These are phyloP conservation scores for Ctenicera cuprea DNA, from an alignment of 2,888 invertebrate genomes.

Conservation along the genomic window DNA sequence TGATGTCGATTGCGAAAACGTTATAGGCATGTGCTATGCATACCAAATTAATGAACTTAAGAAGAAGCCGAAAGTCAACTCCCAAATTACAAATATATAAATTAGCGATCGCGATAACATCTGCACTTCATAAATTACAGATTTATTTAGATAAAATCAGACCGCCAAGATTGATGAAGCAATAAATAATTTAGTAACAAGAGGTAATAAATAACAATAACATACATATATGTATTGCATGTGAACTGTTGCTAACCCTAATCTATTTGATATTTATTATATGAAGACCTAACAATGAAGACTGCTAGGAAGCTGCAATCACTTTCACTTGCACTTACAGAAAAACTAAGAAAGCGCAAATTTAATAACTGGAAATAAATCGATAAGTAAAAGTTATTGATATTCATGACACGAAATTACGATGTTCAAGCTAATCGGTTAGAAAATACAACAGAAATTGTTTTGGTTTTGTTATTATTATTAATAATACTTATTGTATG, in stretches of 20 bases:
- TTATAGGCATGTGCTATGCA: neutral
- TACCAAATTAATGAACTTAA: slow-evolving; percentile 16
- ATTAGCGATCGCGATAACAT: slow-evolving; percentile 33
- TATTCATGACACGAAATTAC: slow-evolving; percentile 7
- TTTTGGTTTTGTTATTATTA: too few relatives aligned
- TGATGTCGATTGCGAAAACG: neutral
- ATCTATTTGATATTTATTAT: neutral
- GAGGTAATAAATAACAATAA: slow-evolving; percentile 29
- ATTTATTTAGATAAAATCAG: slow-evolving; percentile 37
- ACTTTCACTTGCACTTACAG: neutral
- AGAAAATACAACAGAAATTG: neutral
- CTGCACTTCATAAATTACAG: slow-evolving; percentile 35
- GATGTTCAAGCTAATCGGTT: neutral
- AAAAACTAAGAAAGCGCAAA: slow-evolving; percentile 18
- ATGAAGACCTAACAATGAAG: neutral
- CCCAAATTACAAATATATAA: slow-evolving; percentile 33
- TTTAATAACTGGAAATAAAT: neutral
- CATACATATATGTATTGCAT: neutral
- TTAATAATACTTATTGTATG: too few relatives aligned
- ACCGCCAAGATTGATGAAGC: slow-evolving; percentile 35
- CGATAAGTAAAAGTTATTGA: neutral
- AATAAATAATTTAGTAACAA: slow-evolving; percentile 32
- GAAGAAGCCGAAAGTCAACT: slow-evolving; percentile 18
- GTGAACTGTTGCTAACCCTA: slow-evolving; percentile 4
- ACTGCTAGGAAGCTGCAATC: neutral